Conservation (phyloP, 2,113 vertebrate species). For the Coregonus clupeaformis region DNA sequence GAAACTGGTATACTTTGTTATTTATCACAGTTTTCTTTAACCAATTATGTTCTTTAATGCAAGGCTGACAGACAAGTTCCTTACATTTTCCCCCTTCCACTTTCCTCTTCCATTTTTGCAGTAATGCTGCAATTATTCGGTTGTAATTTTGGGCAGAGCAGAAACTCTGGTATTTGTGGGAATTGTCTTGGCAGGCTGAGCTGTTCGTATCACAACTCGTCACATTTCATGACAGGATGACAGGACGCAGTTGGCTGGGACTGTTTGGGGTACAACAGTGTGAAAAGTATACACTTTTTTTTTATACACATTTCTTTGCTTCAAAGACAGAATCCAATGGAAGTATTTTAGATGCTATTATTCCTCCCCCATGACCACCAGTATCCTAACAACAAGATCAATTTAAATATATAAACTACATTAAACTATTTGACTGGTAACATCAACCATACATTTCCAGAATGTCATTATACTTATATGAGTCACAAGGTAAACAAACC, state of each 20-base stretch:
- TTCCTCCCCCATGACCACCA: neutral
- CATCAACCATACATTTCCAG: neutral
- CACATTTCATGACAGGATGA: conserved; percentile 41
- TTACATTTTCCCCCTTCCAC: too few species aligned
- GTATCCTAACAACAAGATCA: neutral
- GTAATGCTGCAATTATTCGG: too few species aligned
- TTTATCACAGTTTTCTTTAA: too few species aligned
- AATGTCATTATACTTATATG: neutral
- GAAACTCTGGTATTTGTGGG: conserved; percentile 23
- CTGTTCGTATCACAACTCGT: conserved; percentile 55
- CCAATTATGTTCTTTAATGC: too few species aligned
- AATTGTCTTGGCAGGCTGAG: conserved; percentile 43
- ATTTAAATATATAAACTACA: neutral
- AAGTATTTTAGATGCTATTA: neutral
- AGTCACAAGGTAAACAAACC: neutral
- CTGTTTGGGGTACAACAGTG: conserved; percentile 45
- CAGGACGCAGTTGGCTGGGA: conserved; percentile 39
- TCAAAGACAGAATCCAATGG: neutral
- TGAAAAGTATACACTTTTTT: conserved; percentile 29
- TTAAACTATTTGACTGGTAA: neutral
- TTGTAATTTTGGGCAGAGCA: too few species aligned
- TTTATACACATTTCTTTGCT: neutral
- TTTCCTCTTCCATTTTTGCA: too few species aligned
- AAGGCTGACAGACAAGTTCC: too few species aligned
- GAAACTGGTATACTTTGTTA: too few species aligned